A percentile compares a stretch with the other conserved stretches of the same genome.
phyloP scores from a whole-genome alignment of 2,113 vertebrate species.

The Falcunculus frontatus region DNA sequence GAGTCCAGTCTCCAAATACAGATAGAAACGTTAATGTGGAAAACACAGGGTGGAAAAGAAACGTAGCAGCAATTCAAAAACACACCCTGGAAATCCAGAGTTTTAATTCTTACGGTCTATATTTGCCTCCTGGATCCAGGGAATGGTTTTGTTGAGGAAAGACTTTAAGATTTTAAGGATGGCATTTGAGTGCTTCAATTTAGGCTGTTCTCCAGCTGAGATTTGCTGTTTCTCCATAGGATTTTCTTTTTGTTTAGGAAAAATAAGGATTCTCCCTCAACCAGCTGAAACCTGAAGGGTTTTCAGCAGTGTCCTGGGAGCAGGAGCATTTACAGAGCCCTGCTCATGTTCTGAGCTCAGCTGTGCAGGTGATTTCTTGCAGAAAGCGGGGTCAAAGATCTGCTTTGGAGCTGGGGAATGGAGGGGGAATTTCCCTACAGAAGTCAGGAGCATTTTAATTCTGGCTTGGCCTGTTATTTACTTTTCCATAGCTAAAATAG shows the following conservation, averaged over 20 bases:
- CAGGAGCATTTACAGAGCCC: background rate
- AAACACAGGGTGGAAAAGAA: background rate
- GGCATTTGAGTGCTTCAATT: accelerated
- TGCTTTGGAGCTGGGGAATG: background rate
- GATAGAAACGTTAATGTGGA: accelerated
- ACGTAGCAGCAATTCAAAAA: background rate
- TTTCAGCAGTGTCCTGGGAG: background rate
- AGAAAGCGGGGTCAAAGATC: background rate
- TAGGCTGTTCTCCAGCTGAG: background rate
- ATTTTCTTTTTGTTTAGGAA: background rate
- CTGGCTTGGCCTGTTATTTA: background rate
- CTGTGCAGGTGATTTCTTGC: background rate
- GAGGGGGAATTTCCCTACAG: background rate
- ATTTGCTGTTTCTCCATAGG: background rate
- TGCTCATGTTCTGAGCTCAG: background rate
- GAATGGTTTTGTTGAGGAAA: background rate
- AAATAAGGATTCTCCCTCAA: background rate
- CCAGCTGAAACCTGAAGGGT: background rate
- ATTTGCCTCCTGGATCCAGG: background rate
- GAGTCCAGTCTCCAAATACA: accelerated
- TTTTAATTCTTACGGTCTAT: background rate
- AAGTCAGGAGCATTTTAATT: background rate
- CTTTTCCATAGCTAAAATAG: background rate
- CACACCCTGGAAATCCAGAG: background rate
- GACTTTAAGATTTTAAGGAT: background rate